phyloP scores from a whole-genome alignment of 92 coral and sea anemone species.

The Porites rus region DNA sequence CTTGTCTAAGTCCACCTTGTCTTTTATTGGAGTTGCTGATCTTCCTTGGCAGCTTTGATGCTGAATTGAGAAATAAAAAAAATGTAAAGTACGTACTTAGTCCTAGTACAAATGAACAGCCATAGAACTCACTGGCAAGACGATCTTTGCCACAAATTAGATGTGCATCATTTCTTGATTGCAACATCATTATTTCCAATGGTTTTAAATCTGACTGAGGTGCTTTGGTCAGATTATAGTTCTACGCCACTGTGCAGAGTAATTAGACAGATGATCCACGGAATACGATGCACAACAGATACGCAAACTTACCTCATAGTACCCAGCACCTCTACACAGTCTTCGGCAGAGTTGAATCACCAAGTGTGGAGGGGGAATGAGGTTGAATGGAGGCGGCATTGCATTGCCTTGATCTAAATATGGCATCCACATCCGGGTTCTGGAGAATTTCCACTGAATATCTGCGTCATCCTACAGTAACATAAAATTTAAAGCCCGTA shows the following conservation, averaged over 20 bases:
- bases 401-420: constrained; percentile 82
- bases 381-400: constrained; percentile 88
- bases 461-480: constrained; percentile 76
- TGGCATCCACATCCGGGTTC: constrained; percentile 93
- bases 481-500: not conserved
- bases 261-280: not conserved
- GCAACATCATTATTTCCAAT: no score
- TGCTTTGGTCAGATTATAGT: no score
- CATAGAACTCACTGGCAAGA: no score
- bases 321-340: not conserved
- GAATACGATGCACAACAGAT: no score
- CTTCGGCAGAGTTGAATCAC: constrained; percentile 21
- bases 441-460: constrained; percentile 89
- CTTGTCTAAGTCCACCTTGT: not conserved
- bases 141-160: not conserved
- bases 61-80: not conserved
- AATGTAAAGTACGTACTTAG: no score
- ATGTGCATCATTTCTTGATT: no score
- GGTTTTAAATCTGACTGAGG: no score
- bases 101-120: no score
- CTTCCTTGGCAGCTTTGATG: constrained; percentile 6
- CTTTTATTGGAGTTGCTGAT: not conserved
- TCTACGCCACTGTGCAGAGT: no score
- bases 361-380: constrained; percentile 70
- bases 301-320: constrained; percentile 12